phyloP scores from a whole-genome alignment of 2,113 vertebrate genomes.

The Thryonomys swinderianus region DNA sequence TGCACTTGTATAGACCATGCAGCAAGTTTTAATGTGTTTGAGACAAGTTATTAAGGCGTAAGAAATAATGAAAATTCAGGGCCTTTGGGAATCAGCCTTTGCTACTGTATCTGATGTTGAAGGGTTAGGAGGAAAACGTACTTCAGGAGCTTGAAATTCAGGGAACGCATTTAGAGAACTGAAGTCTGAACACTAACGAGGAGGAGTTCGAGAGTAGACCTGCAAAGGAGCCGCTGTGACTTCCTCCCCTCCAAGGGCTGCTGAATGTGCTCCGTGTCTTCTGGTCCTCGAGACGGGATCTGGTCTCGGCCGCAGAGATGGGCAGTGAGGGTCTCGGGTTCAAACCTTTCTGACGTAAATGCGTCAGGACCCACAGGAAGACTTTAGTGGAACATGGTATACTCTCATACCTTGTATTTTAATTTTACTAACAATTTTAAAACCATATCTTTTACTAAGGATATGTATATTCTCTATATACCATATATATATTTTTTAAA shows the following conservation, averaged over 20 bases:
- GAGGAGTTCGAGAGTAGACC: neutral
- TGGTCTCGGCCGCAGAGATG: neutral
- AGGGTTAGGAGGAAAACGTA: neutral
- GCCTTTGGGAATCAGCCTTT: neutral
- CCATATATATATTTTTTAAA: neutral
- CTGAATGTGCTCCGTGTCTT: neutral
- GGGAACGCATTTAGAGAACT: neutral
- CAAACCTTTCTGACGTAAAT: neutral
- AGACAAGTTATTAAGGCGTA: neutral
- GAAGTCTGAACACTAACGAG: neutral
- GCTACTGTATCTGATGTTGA: neutral
- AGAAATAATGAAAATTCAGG: neutral
- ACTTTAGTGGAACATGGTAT: neutral
- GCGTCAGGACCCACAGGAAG: neutral
- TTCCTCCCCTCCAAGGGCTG: neutral
- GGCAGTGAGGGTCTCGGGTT: no score
- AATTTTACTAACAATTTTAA: neutral
- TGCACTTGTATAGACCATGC: neutral
- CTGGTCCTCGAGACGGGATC: neutral
- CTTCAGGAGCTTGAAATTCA: neutral
- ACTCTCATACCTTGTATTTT: neutral
- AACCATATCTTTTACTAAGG: neutral
- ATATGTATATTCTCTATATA: neutral
- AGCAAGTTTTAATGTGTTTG: neutral
- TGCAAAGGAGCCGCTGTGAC: neutral